These are phyloP conservation scores for Mantis religiosa DNA, from an alignment of 2,888 invertebrate genomes.

Conservation along the genomic window DNA sequence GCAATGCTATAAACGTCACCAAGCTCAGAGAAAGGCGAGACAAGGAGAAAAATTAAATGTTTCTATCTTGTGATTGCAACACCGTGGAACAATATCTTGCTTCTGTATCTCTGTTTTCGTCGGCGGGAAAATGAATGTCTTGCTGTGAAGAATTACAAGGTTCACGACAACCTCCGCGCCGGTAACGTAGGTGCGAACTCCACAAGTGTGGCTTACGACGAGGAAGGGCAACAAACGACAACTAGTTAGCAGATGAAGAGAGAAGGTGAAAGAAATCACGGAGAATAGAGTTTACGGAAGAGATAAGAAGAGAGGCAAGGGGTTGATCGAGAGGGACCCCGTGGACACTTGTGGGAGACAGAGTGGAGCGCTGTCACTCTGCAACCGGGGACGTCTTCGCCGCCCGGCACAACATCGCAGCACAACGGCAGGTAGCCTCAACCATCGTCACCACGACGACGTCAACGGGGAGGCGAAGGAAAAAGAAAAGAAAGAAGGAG, in stretches of 20 bases:
- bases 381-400: not conserved
- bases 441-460: constrained; percentile 6
- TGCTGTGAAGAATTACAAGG: not conserved
- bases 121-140: constrained; percentile 5
- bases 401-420: not conserved
- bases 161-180: not conserved
- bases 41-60: not conserved
- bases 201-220: not conserved
- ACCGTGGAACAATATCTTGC: not conserved
- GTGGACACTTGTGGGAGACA: not conserved
- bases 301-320: not conserved
- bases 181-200: not conserved
- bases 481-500: constrained; percentile 18
- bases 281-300: not conserved
- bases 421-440: not conserved
- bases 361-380: not conserved
- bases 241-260: not conserved
- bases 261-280: not conserved
- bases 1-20: not conserved
- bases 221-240: not conserved
- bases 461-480: constrained; percentile 6
- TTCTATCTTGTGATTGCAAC: not conserved
- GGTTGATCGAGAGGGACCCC: not conserved
- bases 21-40: not conserved
- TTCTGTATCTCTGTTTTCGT: constrained; percentile 1